These are phyloP conservation scores for Pseudocheirus occidentalis DNA, from an alignment of 2,797 vertebrate genomes.

Conservation along the genomic window DNA sequence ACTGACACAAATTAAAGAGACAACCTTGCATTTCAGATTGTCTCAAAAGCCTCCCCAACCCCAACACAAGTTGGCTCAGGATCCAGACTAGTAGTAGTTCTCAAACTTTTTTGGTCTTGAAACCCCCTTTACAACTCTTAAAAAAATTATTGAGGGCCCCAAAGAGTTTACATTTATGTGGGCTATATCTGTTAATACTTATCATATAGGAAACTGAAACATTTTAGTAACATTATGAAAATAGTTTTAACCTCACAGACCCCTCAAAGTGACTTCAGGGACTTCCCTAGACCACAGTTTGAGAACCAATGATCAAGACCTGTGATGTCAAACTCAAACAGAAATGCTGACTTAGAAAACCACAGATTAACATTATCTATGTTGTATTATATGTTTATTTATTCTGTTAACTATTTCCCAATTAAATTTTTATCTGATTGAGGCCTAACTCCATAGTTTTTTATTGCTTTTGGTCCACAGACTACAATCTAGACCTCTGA, in stretches of 20 bases:
- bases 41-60: neutral
- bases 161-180: neutral
- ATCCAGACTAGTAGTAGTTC: neutral
- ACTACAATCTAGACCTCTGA: neutral
- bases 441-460: neutral
- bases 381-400: neutral
- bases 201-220: neutral
- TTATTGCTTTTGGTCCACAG: neutral
- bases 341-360: neutral
- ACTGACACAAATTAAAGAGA: neutral
- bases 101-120: neutral
- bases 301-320: neutral
- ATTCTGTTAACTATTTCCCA: neutral
- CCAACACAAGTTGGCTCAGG: neutral
- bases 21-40: neutral
- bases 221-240: neutral
- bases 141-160: neutral
- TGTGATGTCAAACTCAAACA: neutral
- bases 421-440: neutral
- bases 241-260: neutral
- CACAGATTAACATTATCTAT: neutral
- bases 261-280: neutral
- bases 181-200: neutral
- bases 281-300: neutral
- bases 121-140: neutral